Evolutionary conservation across 2,888 invertebrate species (phyloP).

Genomic region (Epiblema foenella): DNA sequence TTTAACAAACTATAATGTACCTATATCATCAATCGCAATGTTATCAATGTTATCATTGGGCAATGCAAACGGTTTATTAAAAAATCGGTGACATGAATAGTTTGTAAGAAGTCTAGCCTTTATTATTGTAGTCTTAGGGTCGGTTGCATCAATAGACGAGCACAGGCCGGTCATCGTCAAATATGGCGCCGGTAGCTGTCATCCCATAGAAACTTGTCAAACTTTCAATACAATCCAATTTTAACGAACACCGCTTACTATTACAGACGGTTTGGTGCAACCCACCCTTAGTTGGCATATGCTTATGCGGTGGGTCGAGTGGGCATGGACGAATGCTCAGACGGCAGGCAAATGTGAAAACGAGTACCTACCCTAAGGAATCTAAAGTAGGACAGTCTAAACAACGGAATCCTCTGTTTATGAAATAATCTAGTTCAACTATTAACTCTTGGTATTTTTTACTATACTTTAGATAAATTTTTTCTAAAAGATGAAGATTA

Average conservation of each 20-base stretch:
- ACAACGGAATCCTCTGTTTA: background rate
- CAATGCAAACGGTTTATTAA: background rate
- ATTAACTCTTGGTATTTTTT: background rate
- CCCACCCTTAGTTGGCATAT: too few species aligned
- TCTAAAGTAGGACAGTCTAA: slow-evolving; percentile 22
- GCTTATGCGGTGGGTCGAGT: slow-evolving; percentile 14
- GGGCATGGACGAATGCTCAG: slow-evolving; percentile 20
- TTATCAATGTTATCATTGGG: background rate
- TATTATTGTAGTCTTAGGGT: slow-evolving; percentile 16
- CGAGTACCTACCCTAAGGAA: background rate
- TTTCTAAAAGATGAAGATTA: slow-evolving; percentile 1
- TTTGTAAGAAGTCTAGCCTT: slow-evolving; percentile 27
- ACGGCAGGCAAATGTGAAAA: background rate
- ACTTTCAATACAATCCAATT: too few species aligned
- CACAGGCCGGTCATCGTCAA: too few species aligned
- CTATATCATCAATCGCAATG: background rate
- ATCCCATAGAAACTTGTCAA: too few species aligned
- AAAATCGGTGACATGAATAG: background rate
- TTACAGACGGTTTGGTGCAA: too few species aligned
- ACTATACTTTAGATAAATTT: slow-evolving; percentile 1
- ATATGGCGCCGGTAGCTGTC: too few species aligned
- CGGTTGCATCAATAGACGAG: too few species aligned
- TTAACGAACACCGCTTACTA: too few species aligned
- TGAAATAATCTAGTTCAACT: background rate
- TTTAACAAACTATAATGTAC: slow-evolving; percentile 30